Evolutionary conservation across 2,797 vertebrate species (phyloP), one percentile per base, ranked within the genome.

Genomic region (Argya squamiceps): DNA sequence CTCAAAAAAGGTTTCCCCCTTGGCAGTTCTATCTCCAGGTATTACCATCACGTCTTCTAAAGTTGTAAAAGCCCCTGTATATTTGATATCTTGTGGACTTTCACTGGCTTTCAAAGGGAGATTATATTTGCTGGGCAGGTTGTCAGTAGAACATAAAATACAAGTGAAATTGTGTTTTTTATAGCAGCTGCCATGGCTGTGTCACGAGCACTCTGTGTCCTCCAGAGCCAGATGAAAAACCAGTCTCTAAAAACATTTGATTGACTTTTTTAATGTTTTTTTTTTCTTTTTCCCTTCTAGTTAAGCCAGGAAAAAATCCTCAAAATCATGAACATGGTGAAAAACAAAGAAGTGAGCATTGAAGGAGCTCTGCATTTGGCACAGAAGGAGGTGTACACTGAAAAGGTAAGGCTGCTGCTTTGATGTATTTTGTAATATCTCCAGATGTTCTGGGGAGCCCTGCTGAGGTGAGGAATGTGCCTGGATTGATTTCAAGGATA

Each of bases 261-360:
- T 52, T 86, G 67, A 29, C 44, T 30, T 84, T 47, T 79, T n/a
- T n/a, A n/a, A n/a, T 60, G 95, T 52, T 94, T 95, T 49, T 41
- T 41, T 92, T 29, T 23, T 7, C 17, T 36, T 12, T 12, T 36
- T 11, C 8, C 11, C 18, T 0, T 0, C 64, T 83, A 98, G 98
- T 91, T 98, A 93, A 99, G 96, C 93, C 98, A 98, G 58, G 98
- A 98, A 92, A 98, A 98, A 98, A 98, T 99, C 96, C 97, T 98
- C 79, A 98, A 97, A 93, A 98, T 98, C 77, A 98, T 98, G 98
- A 98, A 97, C 60, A 98, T 93, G 96, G 98, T 98, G 84, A 99
- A 98, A 97, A 98, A 85, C 2, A 98, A 98, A 75, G 97, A 98
- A 93, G 43, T 98, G 92, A 98, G 98, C 86, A 97, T 98, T 8